A percentile compares a stretch with the other conserved stretches of the same genome.
phyloP scores from a whole-genome alignment of 2,797 vertebrate genomes.

The Gambelia wislizenii region DNA sequence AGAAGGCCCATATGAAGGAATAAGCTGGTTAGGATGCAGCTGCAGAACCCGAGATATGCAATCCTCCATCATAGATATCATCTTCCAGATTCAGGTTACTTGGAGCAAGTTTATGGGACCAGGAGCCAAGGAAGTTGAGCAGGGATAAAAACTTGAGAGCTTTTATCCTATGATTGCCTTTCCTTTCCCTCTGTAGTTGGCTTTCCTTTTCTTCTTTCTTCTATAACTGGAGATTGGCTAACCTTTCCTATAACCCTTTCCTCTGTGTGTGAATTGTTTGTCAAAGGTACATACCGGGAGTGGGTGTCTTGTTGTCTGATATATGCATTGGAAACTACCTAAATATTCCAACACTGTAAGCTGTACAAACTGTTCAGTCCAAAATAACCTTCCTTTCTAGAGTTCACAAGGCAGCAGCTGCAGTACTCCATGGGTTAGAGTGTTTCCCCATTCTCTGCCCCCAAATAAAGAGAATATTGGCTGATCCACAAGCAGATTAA shows the following conservation, averaged over 20 bases:
- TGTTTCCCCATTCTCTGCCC: background rate
- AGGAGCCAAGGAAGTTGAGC: slow-evolving; percentile 60
- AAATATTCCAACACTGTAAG: background rate
- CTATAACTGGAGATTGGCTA: slow-evolving; percentile 71
- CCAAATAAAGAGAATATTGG: background rate
- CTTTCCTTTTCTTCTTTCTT: slow-evolving; percentile 67
- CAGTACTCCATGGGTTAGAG: background rate
- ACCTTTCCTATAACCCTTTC: slow-evolving; percentile 53
- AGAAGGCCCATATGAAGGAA: background rate
- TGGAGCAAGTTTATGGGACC: slow-evolving; percentile 16
- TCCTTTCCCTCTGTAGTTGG: slow-evolving; percentile 54
- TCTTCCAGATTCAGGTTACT: background rate
- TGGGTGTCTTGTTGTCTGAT: background rate
- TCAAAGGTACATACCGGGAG: background rate
- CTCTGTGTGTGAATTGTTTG: slow-evolving; percentile 32
- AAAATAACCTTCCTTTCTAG: background rate
- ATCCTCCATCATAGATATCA: background rate
- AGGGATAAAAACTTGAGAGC: slow-evolving; percentile 60
- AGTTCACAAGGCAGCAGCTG: background rate
- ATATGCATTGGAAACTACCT: slow-evolving; percentile 4
- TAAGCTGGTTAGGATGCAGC: background rate
- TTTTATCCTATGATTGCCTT: slow-evolving; percentile 46
- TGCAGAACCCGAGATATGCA: background rate
- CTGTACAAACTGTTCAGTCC: background rate
- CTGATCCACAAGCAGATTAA: background rate